Base-by-base conservation (phyloP, 2,888 invertebrate species). In the Heteromurus nitidus region DNA sequence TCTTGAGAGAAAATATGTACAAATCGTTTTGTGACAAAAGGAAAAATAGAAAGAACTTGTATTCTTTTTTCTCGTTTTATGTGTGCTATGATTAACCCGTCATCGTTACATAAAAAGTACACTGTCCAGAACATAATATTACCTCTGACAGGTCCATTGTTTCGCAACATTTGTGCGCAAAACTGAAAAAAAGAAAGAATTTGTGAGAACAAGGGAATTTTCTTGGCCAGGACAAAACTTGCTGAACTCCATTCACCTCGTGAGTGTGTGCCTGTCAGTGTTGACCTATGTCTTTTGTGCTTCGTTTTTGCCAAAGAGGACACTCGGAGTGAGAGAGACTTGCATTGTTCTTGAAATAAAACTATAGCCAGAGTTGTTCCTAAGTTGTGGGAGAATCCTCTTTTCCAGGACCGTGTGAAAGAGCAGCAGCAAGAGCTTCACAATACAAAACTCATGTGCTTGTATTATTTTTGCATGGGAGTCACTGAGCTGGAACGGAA, bases 391-490 rank as follows among this genome's bases (percentile, higher is more conserved):
- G 53, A 53, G 22, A 53, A 22, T 5, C 18, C 20, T 22, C 5
- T 22, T 53, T 53, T 7, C 53, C 5, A 5, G 47, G 9, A 53
- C 28, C 60, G 60, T 60, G 60, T 60, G 60, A 60, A 60, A 60
- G 28, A 60, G 28, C 13, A 28, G 60, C 3, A 28, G n/a, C 24
- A n/a, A 7, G 18, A 5, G n/a, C 5, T 36, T 9, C 7, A 9
- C 13, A 36, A 36, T 9, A 36, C 36, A 16, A 47, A n/a, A 47
- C 16, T n/a, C 36, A 16, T n/a, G 16, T n/a, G n/a, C 47, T 13
- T 47, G 47, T 47, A n/a, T 47, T 47, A 47, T 13, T 47, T 13
- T 36, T 36, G 36, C 5, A 9, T 5, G n/a, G 47, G n/a, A 55
- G 18, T 3, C 22, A 3, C 5, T 55, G 9, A 24, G 9, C 11